Evolutionary conservation across 37 sponge, comb jelly and placozoan genomes (phyloP).

Genomic region (Aplysina aerophoba): DNA sequence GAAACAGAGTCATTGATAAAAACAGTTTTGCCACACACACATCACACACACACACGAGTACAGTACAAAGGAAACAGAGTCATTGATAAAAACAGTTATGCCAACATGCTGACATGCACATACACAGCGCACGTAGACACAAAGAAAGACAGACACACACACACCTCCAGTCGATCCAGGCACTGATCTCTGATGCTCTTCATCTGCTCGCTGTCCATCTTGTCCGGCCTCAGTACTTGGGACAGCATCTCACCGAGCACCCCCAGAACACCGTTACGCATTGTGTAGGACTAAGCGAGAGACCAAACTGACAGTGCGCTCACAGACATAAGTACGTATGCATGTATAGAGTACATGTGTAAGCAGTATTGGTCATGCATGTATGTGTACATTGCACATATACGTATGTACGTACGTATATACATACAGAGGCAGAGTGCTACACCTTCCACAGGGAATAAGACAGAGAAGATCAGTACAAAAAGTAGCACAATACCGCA

Average conservation of each 20-base stretch:
- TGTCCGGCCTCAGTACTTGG: constrained; percentile 31
- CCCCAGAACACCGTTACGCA: constrained; percentile 86
- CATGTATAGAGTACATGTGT: neutral
- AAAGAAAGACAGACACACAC: neutral
- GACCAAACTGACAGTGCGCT: neutral
- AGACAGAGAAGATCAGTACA: neutral
- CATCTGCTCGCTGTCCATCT: constrained; percentile 6
- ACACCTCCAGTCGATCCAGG: constrained; percentile 66
- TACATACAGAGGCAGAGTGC: neutral
- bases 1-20: no score
- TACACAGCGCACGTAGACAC: constrained; percentile 20
- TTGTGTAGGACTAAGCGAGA: constrained; percentile 64
- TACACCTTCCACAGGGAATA: neutral
- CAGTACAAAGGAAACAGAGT: no score
- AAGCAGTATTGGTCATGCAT: neutral
- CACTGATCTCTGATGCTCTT: constrained; percentile 67
- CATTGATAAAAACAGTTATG: no score
- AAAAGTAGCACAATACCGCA: neutral
- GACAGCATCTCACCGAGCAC: constrained; percentile 72
- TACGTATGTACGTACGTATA: neutral
- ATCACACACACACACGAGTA: no score
- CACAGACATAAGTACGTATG: neutral
- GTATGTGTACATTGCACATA: neutral
- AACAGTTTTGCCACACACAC: no score
- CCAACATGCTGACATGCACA: neutral